phyloP scores from a whole-genome alignment of 2,113 vertebrate genomes.

The Leucoraja erinaceus region DNA sequence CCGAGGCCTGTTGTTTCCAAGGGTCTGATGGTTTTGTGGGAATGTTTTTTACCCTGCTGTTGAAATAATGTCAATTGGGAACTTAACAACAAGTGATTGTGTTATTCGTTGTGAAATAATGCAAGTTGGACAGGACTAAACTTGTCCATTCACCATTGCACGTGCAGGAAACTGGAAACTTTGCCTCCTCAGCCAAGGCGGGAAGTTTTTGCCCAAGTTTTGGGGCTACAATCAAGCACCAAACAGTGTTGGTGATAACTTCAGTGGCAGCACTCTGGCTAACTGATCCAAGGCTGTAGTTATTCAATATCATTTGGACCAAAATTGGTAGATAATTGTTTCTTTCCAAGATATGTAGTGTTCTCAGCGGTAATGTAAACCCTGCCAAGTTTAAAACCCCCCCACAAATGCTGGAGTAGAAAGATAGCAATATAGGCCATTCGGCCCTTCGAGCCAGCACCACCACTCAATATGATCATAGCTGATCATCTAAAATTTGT shows the following conservation, averaged over 20 bases:
- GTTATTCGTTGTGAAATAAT: neutral
- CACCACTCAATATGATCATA: too few species aligned
- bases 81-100: neutral
- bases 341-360: too few species aligned
- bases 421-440: too few species aligned
- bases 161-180: neutral
- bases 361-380: too few species aligned
- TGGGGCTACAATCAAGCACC: neutral
- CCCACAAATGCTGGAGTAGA: too few species aligned
- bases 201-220: neutral
- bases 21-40: neutral
- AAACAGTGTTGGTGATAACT: too few species aligned
- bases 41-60: neutral
- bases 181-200: neutral
- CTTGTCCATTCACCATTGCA: neutral
- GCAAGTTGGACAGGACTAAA: neutral
- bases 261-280: neutral
- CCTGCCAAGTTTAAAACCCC: too few species aligned
- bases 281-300: neutral
- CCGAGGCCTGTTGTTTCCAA: neutral
- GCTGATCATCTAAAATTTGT: too few species aligned
- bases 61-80: neutral
- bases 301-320: neutral
- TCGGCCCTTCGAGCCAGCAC: too few species aligned
- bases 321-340: too few species aligned